Conservation (phyloP, 2,888 invertebrate genomes). For the Ethmia dodecea region DNA sequence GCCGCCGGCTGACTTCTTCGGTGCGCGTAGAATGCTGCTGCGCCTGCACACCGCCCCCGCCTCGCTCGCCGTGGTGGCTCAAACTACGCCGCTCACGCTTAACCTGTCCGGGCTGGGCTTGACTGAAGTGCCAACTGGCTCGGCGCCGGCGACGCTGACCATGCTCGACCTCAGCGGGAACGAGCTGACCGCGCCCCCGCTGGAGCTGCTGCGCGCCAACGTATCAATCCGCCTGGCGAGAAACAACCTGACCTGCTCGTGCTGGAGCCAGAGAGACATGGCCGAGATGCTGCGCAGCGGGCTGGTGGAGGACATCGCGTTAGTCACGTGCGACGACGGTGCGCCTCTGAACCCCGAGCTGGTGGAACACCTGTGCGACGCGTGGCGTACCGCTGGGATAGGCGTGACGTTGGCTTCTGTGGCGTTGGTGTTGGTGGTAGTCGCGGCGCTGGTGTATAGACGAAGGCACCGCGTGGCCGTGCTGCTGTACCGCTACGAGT, state of each 20-base stretch:
- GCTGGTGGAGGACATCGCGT: constrained; percentile 17
- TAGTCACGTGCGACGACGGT: constrained; percentile 20
- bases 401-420: constrained; percentile 19
- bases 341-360: constrained; percentile 11
- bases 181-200: constrained; percentile 15
- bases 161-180: constrained; percentile 22
- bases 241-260: constrained; percentile 27
- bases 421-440: constrained; percentile 6
- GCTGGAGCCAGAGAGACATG: constrained; percentile 16
- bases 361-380: constrained; percentile 24
- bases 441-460: constrained; percentile 13
- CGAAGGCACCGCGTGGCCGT: constrained; percentile 26
- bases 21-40: constrained; percentile 2
- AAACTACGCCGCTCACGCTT: constrained; percentile 6
- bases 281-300: constrained; percentile 2
- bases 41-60: constrained; percentile 2
- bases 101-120: constrained; percentile 20
- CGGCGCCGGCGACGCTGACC: neutral
- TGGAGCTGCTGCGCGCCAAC: constrained; percentile 8
- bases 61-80: constrained; percentile 4
- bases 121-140: constrained; percentile 6
- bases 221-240: constrained; percentile 16
- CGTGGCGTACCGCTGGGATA: constrained; percentile 11
- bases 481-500: constrained; percentile 19
- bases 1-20: neutral